Evolutionary conservation across 2,888 invertebrate species (phyloP), one percentile per base, ranked within the genome.

Genomic region (Ophraella communa): DNA sequence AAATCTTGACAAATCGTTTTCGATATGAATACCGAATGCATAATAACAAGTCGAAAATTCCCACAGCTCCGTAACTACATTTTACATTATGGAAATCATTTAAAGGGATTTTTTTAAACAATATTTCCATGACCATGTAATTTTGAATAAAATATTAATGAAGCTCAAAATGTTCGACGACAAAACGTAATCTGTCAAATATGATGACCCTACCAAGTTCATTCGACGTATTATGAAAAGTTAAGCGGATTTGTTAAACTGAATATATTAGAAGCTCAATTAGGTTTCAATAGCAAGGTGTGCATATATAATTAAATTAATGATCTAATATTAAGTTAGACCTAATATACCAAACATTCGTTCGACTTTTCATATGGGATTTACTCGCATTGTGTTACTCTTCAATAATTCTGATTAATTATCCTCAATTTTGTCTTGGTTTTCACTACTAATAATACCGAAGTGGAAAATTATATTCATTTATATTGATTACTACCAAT

Each of bases 1-100:
- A 82, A 80, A 82, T 82, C 82, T 79, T 81, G 81, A 82, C 82
- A 81, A 82, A 82, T 82, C 80, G 80, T 77, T 80, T 77, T 78
- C 76, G 78, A 77, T 80, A 81, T 79, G 78, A 80, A 80, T 80
- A 75, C 77, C 73, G 81, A 81, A 79, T 79, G 76, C 75, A 73
- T 78, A 78, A 77, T 73, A 67, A 57, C 68, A 70, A 67, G 61
- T 65, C 27, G 44, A 51, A 65, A 70, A 65, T 67, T 64, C 58
- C 54, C 24, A 57, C 39, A 49, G 62, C 49, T 45, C 45, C 42
- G 17, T 66, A 66, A 63, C 58, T 61, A 33, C 63, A 53, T 57
- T 63, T 64, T 56, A 59, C 64, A 64, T 62, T 59, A 63, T 35
- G 60, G 51, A 58, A 51, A 62, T 44, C 49, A 52, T 62, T 60